Percentiles rank a stretch among this genome's conserved stretches.
Conservation (phyloP, 37 sponge, comb jelly and placozoan species). For the Axinella damicornis region DNA sequence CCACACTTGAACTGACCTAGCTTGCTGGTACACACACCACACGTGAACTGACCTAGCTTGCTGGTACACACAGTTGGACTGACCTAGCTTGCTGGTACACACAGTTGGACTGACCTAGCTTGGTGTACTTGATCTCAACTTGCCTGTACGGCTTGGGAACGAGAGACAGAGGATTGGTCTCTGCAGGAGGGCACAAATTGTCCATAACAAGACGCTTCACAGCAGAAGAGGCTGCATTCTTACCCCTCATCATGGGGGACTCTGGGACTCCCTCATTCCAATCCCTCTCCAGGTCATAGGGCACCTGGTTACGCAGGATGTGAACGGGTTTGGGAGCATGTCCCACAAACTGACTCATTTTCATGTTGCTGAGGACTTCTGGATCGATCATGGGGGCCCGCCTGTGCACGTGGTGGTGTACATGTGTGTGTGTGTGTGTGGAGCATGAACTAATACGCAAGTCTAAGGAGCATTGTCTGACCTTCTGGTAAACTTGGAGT, state of each 20-base stretch:
- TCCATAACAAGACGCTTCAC: neutral
- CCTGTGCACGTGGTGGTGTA: neutral
- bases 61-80: no score
- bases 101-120: slow-evolving; percentile 71
- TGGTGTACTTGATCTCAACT: slow-evolving; percentile 83
- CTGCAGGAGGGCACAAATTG: slow-evolving; percentile 2
- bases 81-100: no score
- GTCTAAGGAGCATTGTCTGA: neutral
- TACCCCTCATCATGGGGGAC: slow-evolving; percentile 90
- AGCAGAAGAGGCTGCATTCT: neutral
- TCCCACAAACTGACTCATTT: slow-evolving; percentile 78
- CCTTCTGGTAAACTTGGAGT: slow-evolving; percentile 71
- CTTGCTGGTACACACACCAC: no score
- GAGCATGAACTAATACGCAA: neutral
- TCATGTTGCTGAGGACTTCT: slow-evolving; percentile 68
- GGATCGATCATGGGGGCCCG: slow-evolving; percentile 62
- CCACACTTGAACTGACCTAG: no score
- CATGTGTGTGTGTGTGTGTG: neutral
- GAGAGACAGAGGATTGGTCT: slow-evolving; percentile 54
- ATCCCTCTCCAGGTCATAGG: slow-evolving; percentile 53
- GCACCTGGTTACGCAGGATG: slow-evolving; percentile 72
- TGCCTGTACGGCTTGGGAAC: slow-evolving; percentile 78
- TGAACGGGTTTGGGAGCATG: slow-evolving; percentile 80
- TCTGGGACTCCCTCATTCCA: slow-evolving; percentile 50
- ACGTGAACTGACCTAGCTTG: no score